phyloP scores from a whole-genome alignment of 1,140 invertebrate genomes.

The Yoshiicerus persimilis region DNA sequence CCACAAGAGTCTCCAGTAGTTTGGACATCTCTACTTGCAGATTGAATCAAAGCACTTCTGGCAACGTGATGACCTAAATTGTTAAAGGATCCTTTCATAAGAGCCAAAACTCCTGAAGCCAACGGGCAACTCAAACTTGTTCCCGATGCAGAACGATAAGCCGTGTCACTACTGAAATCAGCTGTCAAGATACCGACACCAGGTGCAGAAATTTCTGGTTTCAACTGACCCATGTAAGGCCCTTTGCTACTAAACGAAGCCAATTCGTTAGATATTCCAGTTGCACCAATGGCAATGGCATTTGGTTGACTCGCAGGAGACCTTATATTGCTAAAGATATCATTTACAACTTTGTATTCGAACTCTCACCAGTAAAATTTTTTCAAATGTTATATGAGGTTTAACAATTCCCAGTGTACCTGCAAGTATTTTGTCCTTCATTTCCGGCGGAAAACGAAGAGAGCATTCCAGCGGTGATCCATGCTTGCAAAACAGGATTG shows the following conservation, averaged over 20 bases:
- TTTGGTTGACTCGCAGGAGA: no score
- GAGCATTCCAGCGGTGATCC: not conserved
- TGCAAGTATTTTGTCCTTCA: no score
- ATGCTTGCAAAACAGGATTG: not conserved
- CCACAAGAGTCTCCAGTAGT: not conserved
- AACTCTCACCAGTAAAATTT: no score
- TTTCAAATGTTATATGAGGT: no score
- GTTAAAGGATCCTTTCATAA: not conserved
- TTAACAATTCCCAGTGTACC: no score
- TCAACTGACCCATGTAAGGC: not conserved
- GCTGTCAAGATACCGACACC: not conserved
- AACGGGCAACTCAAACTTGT: not conserved
- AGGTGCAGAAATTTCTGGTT: constrained; percentile 1
- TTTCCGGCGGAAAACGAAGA: not conserved
- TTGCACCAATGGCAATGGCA: not conserved
- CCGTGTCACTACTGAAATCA: not conserved
- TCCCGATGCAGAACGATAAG: not conserved
- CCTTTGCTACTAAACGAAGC: not conserved
- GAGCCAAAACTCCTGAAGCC: not conserved
- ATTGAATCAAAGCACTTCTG: not conserved
- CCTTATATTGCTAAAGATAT: no score
- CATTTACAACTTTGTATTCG: no score
- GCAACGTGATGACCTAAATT: not conserved
- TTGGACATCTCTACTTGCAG: not conserved
- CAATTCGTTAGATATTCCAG: not conserved